Evolutionary conservation across 1,140 invertebrate species (phyloP).

Genomic region (Trypoxylus dichotomus): DNA sequence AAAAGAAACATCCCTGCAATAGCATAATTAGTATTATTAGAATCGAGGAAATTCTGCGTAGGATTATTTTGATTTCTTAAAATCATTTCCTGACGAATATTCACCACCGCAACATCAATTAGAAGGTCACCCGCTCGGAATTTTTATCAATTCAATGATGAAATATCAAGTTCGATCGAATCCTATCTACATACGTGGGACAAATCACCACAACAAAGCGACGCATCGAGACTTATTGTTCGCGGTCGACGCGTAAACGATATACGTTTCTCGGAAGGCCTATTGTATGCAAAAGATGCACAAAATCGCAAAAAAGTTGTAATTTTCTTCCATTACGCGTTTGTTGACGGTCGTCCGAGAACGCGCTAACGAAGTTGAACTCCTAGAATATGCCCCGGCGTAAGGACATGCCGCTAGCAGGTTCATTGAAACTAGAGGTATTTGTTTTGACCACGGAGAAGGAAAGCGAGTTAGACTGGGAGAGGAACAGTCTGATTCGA

Average conservation of each 20-base stretch:
- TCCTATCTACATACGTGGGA: background rate
- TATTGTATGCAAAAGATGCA: constrained; percentile 11
- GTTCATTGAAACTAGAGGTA: constrained; percentile 22
- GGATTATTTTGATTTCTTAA: no score
- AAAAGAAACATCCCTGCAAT: no score
- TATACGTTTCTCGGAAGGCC: background rate
- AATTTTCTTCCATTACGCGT: background rate
- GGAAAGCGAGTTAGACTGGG: background rate
- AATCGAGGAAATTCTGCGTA: no score
- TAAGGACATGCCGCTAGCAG: background rate
- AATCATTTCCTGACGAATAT: no score
- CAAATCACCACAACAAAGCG: background rate
- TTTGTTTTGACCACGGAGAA: constrained; percentile 12
- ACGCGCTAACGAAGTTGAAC: background rate
- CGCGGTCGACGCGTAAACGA: background rate
- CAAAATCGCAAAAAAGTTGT: background rate
- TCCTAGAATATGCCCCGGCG: background rate
- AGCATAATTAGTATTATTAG: no score
- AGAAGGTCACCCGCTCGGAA: background rate
- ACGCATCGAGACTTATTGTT: background rate
- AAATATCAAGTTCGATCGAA: background rate
- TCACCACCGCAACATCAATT: no score
- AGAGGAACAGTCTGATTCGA: background rate
- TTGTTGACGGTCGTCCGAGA: background rate
- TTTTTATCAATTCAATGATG: background rate